Percentiles rank a stretch among this genome's conserved stretches.
These are phyloP conservation scores for Euthynnus affinis DNA, from an alignment of 2,797 vertebrate species.

Conservation along the genomic window DNA sequence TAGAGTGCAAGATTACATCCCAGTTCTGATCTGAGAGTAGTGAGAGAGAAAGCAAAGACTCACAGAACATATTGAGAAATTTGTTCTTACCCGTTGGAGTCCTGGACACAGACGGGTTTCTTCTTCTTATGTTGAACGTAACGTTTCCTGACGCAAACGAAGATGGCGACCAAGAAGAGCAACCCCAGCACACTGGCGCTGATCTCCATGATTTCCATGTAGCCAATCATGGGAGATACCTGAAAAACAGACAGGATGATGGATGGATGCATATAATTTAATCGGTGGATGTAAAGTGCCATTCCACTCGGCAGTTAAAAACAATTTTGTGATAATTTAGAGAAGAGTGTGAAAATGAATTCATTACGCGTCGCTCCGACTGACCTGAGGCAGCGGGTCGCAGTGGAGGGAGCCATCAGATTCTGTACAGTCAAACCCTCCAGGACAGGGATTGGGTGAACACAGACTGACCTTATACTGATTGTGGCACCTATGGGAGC, in stretches of 20 bases:
- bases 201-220: slow-evolving; percentile 89
- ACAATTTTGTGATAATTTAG: no score
- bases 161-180: slow-evolving; percentile 76
- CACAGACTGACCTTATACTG: slow-evolving; percentile 78
- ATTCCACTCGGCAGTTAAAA: background rate
- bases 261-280: background rate
- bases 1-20: no score
- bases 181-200: slow-evolving; percentile 78
- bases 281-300: background rate
- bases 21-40: background rate
- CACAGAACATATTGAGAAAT: background rate
- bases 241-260: background rate
- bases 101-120: slow-evolving; percentile 90
- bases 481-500: slow-evolving; percentile 87
- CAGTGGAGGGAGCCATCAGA: slow-evolving; percentile 80
- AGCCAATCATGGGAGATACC: slow-evolving; percentile 71
- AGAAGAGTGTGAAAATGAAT: background rate
- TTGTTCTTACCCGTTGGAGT: slow-evolving; percentile 87
- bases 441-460: slow-evolving; percentile 83
- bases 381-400: slow-evolving; percentile 68
- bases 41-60: background rate
- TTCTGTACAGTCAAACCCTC: slow-evolving; percentile 84
- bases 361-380: background rate
- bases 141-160: slow-evolving; percentile 84
- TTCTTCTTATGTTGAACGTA: slow-evolving; percentile 86